phyloP scores from a whole-genome alignment of 2,797 vertebrate genomes.

The Poeciliopsis turneri region DNA sequence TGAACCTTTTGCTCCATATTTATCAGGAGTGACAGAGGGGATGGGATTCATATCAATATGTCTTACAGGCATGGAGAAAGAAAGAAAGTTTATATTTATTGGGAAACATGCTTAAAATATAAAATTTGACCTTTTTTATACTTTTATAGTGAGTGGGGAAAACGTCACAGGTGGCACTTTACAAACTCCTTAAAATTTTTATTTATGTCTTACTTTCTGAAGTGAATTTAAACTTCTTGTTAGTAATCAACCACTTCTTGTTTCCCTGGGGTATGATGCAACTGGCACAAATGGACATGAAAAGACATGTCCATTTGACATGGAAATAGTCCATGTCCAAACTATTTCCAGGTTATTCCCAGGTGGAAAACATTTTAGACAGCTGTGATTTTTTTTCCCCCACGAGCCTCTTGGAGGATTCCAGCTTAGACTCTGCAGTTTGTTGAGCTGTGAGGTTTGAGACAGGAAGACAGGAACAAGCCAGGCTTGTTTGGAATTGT shows the following conservation, averaged over 20 bases:
- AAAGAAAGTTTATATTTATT: background rate
- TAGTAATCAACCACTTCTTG: background rate
- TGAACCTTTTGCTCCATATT: background rate
- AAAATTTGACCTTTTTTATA: background rate
- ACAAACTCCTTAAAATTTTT: background rate
- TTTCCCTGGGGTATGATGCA: background rate
- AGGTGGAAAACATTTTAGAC: too few relatives aligned
- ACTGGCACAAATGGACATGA: background rate
- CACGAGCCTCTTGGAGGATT: too few relatives aligned
- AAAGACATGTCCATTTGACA: too few relatives aligned
- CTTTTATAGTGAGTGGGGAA: background rate
- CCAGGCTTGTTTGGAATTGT: background rate
- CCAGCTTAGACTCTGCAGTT: background rate
- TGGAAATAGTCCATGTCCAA: too few relatives aligned
- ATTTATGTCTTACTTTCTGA: background rate
- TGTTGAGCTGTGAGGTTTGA: background rate
- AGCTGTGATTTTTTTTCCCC: too few relatives aligned
- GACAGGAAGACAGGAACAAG: background rate
- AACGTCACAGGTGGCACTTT: background rate
- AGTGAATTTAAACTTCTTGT: background rate
- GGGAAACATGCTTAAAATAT: background rate
- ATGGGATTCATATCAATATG: background rate
- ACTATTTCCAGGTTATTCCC: too few relatives aligned
- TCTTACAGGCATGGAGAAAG: background rate
- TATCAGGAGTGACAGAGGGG: accelerated